Evolutionary conservation across 2,888 invertebrate species (phyloP), one percentile per base, ranked within the genome.

Genomic region (Muschampia plurimacula): DNA sequence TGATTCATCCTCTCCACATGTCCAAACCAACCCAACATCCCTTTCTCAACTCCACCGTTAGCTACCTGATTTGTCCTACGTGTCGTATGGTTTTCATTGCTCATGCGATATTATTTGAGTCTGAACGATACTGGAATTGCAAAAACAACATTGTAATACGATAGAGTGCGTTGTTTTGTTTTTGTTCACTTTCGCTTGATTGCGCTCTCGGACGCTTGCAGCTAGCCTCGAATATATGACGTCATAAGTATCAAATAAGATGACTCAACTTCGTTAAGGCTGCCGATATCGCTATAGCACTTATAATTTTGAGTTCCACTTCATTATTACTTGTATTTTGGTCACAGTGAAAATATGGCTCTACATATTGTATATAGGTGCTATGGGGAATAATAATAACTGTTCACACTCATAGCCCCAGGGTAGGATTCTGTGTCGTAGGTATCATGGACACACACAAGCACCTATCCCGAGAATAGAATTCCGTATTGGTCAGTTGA

Each of bases 171-270:
- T 22, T 28, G 15, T 32, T 32, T 44, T 44, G 44, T 36, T 52
- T 52, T 66, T 49, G 65, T 49, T 66, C 28, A 22, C 59, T 59
- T 55, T 22, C 59, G 32, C 32, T 59, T 12, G 32, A 59, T 32
- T 59, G 10, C 32, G 12, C 59, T 32, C 32, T 32, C 55, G 22
- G 59, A 59, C 22, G 22, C 55, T 22, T 3, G 46, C 1, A 55
- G 55, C 12, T 32, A 66, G 36, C 65, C 65, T 66, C 65, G 65
- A 49, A 52, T 5, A 7, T 13, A 41, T 41, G 57, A 59, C 32
- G 13, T 46, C 46, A 15, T 44, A 52, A 66, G 52, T n/a, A 44
- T 28, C 66, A 4, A 49, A 10, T 36, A 52, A 66, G 52, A 52
- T n/a, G 66, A 64, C 9, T 44, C 5, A n/a, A 63, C 64, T 64